Evolutionary conservation across 35 echinoderm and acorn worm genomes (phyloP), one percentile per base, ranked within the genome.

Genomic region (Ptychodera flava): DNA sequence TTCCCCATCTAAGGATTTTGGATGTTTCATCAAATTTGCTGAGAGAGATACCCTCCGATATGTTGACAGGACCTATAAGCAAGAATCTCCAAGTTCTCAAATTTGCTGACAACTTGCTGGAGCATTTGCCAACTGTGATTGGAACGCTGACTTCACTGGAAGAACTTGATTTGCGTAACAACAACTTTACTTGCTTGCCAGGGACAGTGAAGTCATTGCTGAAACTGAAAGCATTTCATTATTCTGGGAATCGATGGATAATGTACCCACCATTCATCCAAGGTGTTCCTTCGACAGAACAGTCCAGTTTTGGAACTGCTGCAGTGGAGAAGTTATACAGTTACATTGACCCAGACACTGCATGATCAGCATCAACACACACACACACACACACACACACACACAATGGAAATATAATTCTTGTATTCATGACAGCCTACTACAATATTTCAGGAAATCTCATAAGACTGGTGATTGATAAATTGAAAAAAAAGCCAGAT

Each of bases 161-260:
- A 29, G 86, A 87, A 34, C 76, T 87, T 1, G 77, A 87, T 34
- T 33, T 87, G 77, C 78, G 86, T 16, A 35, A 87, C 27, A 87
- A 87, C 33, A 78, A 77, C 77, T 87, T 53, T 36, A 28, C 33
- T 33, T 78, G 35, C 29, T 79, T 87, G 77, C 86, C 86, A 35
- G 32, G 33, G 28, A 87, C 64, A 1, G 37, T 79, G 77, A 78
- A n/a, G 76, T 87, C 86, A 0, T 77, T 87, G 15, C 14, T 34
- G 86, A 79, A 79, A 79, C 35, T 87, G 35, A 87, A 78, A 87
- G 52, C 86, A 53, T 87, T 87, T 36, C 86, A 87, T 80, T 77
- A 87, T 34, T 78, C 86, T 28, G 86, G 77, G 28, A 87, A 87
- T 87, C 34, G 78, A 28, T 87, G 86, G 86, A 78, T 78, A 77